Evolutionary conservation across 2,797 vertebrate species (phyloP), one percentile per base, ranked within the genome.

Genomic region (Enteromius afrohamiltoni): DNA sequence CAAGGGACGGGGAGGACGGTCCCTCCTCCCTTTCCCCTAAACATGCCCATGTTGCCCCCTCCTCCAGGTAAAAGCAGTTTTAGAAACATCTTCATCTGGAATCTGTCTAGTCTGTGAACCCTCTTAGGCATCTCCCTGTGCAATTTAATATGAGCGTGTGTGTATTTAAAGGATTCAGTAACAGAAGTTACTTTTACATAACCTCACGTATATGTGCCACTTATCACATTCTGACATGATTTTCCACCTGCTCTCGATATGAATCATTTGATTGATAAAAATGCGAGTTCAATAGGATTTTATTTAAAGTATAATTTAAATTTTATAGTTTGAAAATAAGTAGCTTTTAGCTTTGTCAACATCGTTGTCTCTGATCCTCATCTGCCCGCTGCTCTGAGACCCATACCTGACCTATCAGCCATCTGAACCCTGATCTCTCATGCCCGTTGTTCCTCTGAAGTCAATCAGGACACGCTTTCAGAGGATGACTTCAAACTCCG

Each of bases 1-100:
- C 96, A 85, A 96, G 95, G 92, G 97, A 98, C 73, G 91, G 92
- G 78, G 94, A 96, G 86, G 96, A 97, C 79, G 95, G 94, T 49
- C 90, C 91, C 75, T 88, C 91, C 70, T 90, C 93, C 14, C 83
- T 92, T 75, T 93, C 91, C 65, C 90, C 92, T n/a, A 87, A 89
- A 85, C 90, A 86, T 83, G 87, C 87, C 71, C 19, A 83, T 0
- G 89, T 90, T 77, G 55, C 73, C 91, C 89, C 91, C 31, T 69
- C 90, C 70, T 87, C 92, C 89, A 94, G 95, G 94, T 95, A 87
- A 90, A 85, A 34, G 7, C 68, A 42, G n/a, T 62, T 69, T 79
- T 78, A 68, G 34, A 68, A 58, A 26, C 17, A 1, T 40, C 65
- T 53, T 60, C 14, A 37, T 60, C n/a, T 64, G 31, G 26, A 5